Evolutionary conservation across 2,888 invertebrate genomes (phyloP).

Genomic region (Harpalus rubripes): DNA sequence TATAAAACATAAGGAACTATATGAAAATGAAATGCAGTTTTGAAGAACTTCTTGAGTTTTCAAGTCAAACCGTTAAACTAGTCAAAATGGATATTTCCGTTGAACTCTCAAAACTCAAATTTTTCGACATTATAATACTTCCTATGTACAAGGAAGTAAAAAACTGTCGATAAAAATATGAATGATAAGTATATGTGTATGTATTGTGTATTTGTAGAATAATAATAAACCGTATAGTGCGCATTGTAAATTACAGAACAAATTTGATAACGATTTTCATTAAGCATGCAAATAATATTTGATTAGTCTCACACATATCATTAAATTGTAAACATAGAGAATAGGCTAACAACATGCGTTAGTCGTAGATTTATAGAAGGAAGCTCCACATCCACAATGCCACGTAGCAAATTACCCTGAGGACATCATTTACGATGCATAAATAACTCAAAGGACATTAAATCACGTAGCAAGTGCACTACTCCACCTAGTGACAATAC

Average conservation of each 20-base stretch:
- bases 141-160: too few relatives aligned
- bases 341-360: neutral
- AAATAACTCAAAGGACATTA: conserved; percentile 43
- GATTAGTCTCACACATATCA: neutral
- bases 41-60: too few relatives aligned
- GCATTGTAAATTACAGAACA: neutral
- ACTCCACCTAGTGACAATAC: conserved; percentile 14
- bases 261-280: neutral
- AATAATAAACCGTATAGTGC: neutral
- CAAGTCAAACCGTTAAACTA: too few relatives aligned
- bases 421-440: conserved; percentile 28
- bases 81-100: too few relatives aligned
- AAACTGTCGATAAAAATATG: too few relatives aligned
- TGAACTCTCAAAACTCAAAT: too few relatives aligned
- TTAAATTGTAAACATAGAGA: neutral
- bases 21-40: too few relatives aligned
- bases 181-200: too few relatives aligned
- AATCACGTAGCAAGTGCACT: conserved; percentile 23
- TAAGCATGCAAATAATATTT: neutral
- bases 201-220: neutral
- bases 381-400: conserved; percentile 3
- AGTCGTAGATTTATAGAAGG: neutral
- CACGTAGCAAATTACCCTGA: conserved; percentile 13
- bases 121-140: too few relatives aligned
- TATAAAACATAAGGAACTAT: too few relatives aligned